Percentiles rank a stretch among this genome's conserved stretches.
Conservation (phyloP, 2,888 invertebrate genomes). For the Acanthosoma haemorrhoidale region DNA sequence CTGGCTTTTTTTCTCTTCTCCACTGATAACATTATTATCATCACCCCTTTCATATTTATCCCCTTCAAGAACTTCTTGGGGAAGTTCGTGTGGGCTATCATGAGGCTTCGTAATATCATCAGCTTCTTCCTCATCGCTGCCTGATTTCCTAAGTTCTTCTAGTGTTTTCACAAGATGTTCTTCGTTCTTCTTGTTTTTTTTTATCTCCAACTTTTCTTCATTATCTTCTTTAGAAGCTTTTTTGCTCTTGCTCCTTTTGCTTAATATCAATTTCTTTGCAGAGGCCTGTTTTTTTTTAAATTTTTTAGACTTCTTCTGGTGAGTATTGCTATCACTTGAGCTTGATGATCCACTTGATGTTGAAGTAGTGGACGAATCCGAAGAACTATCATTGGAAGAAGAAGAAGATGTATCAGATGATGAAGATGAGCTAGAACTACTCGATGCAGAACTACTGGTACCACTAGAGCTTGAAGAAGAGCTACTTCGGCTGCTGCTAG, state of each 20-base stretch:
- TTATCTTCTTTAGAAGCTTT: slow-evolving; percentile 22
- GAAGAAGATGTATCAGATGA: slow-evolving; percentile 36
- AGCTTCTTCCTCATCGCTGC: not conserved
- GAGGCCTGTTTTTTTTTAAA: slow-evolving; percentile 24
- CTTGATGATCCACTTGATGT: slow-evolving; percentile 32
- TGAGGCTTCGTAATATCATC: not conserved
- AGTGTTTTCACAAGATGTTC: not conserved
- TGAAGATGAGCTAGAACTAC: slow-evolving; percentile 32
- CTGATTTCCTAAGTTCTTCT: not conserved
- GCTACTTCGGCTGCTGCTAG: slow-evolving; percentile 31
- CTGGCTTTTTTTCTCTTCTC: not conserved
- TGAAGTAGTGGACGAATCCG: slow-evolving; percentile 33
- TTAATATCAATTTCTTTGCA: slow-evolving; percentile 9
- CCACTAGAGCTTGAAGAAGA: slow-evolving; percentile 36
- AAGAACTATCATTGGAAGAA: slow-evolving; percentile 21
- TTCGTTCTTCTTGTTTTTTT: slow-evolving; percentile 28
- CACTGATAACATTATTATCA: not conserved
- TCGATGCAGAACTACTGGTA: slow-evolving; percentile 37
- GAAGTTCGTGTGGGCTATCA: not conserved
- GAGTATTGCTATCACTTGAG: slow-evolving; percentile 36
- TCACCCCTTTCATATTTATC: not conserved
- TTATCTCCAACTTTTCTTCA: slow-evolving; percentile 10
- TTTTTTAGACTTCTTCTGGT: slow-evolving; percentile 27
- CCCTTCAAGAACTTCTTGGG: not conserved
- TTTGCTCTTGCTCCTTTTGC: slow-evolving; percentile 16